Evolutionary conservation across 2,888 invertebrate genomes (phyloP).

Genomic region (Lampropteryx suffumata): DNA sequence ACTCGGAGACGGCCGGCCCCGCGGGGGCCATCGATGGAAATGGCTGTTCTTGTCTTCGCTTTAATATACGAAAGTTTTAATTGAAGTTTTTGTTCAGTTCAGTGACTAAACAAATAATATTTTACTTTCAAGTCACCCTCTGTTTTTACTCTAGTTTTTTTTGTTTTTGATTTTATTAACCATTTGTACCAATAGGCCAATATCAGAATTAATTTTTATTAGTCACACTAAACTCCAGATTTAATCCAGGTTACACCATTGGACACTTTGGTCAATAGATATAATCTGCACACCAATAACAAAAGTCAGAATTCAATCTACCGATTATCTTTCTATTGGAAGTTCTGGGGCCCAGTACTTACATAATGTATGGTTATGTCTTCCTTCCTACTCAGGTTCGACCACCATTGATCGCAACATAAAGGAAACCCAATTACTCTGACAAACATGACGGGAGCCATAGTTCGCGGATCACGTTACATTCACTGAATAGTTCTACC

Average conservation of each 20-base stretch:
- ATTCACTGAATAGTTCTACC: constrained; percentile 8
- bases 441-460: constrained; percentile 13
- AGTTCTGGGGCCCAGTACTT: too few species aligned
- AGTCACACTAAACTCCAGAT: too few species aligned
- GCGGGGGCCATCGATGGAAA: constrained; percentile 20
- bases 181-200: too few species aligned
- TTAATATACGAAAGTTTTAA: constrained; percentile 19
- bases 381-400: constrained; percentile 19
- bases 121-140: neutral
- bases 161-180: neutral
- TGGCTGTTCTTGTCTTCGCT: constrained; percentile 13
- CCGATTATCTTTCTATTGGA: too few species aligned
- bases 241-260: too few species aligned
- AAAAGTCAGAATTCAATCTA: too few species aligned
- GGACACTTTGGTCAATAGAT: too few species aligned
- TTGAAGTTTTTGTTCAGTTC: constrained; percentile 16
- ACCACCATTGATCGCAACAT: constrained; percentile 16
- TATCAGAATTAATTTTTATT: too few species aligned
- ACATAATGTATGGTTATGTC: neutral
- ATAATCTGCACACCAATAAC: too few species aligned
- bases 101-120: constrained; percentile 1
- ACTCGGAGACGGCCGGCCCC: constrained; percentile 15
- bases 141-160: neutral
- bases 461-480: constrained; percentile 15
- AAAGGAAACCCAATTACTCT: constrained; percentile 21